These are phyloP conservation scores for Daboia siamensis DNA, from an alignment of 2,113 vertebrate genomes.

Conservation along the genomic window DNA sequence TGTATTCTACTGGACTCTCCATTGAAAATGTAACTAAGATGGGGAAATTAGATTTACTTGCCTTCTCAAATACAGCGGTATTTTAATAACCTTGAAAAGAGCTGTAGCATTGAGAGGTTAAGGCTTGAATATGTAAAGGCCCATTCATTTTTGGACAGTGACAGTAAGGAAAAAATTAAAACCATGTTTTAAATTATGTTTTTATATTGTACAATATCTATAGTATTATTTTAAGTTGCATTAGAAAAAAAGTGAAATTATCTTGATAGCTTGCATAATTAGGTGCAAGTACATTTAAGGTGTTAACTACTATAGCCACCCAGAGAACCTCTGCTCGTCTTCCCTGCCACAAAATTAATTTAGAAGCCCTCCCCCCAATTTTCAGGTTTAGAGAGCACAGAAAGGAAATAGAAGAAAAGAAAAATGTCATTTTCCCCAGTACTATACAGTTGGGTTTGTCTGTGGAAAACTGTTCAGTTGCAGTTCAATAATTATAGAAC, in stretches of 20 bases:
- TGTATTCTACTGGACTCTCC: neutral
- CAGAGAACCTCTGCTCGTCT: neutral
- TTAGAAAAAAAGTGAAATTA: neutral
- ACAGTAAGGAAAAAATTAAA: too few relatives aligned
- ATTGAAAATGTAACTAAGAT: conserved; percentile 39
- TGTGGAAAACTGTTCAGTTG: neutral
- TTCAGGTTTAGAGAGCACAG: neutral
- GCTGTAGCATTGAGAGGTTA: neutral
- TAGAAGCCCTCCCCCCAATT: neutral
- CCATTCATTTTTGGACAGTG: neutral
- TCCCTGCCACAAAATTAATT: neutral
- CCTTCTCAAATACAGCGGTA: neutral
- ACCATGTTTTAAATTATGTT: neutral
- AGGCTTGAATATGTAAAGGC: neutral
- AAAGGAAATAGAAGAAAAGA: neutral
- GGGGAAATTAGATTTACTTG: neutral
- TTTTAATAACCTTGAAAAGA: neutral
- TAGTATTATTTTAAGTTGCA: neutral
- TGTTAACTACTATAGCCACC: neutral
- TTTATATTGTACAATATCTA: neutral
- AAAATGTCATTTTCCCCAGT: neutral
- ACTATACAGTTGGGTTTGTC: neutral
- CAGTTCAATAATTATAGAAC: neutral
- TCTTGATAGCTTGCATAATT: neutral
- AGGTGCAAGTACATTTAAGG: neutral